These are phyloP conservation scores for Cremastinae sp. DNA, from an alignment of 2,888 invertebrate genomes.

Conservation along the genomic window DNA sequence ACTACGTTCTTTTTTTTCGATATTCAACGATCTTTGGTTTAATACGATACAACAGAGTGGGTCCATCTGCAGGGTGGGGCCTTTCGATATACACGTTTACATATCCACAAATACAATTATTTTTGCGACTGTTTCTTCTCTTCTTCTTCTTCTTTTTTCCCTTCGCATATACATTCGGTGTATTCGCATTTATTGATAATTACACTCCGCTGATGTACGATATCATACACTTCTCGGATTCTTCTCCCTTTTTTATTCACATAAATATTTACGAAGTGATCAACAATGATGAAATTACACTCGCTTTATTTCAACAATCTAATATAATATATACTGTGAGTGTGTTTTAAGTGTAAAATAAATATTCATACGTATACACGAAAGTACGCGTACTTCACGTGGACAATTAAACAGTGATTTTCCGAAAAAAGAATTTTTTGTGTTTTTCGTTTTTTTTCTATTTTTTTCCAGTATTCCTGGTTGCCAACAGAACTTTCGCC, in stretches of 20 bases:
- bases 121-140: slow-evolving; percentile 18
- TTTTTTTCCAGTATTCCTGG: no score
- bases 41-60: slow-evolving; percentile 76
- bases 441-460: no score
- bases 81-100: slow-evolving; percentile 63
- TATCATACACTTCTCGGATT: not conserved
- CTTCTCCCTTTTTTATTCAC: slow-evolving; percentile 23
- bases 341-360: slow-evolving; percentile 21
- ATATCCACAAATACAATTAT: slow-evolving; percentile 65
- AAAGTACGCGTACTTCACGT: no score
- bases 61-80: slow-evolving; percentile 56
- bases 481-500: no score
- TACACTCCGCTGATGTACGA: not conserved
- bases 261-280: slow-evolving; percentile 43
- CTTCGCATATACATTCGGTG: slow-evolving; percentile 36
- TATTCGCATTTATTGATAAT: not conserved
- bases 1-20: slow-evolving; percentile 54
- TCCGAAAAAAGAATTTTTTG: no score
- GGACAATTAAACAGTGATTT: no score
- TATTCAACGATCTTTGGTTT: slow-evolving; percentile 78
- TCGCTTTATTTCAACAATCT: slow-evolving; percentile 48
- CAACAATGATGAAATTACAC: slow-evolving; percentile 53
- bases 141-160: slow-evolving; percentile 4
- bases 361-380: slow-evolving; percentile 7
- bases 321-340: slow-evolving; percentile 40